Base-by-base conservation (phyloP, 1,140 invertebrate species). In the Rhysida immarginata region DNA sequence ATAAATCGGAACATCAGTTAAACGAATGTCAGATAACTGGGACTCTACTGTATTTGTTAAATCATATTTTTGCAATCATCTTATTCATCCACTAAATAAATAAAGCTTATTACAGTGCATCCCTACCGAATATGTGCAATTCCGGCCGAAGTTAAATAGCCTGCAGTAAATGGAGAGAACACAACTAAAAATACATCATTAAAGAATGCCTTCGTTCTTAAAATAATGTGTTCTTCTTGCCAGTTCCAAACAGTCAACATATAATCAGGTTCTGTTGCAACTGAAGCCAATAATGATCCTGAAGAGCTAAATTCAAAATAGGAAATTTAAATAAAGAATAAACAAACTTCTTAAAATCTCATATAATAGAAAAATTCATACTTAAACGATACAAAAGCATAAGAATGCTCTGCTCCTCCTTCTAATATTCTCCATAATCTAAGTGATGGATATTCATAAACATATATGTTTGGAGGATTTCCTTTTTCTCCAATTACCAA, bases 241-340 rank as follows among this genome's bases (percentile, higher is more conserved):
- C 89, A 94, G 61, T 84, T 77, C 87, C 88, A 95, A 53, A 94
- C 78, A 0, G 87, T 91, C 21, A 94, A 74, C 63, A 84, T 80
- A 64, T 82, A 87, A 68, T 95, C 89, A 0, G 89, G 88, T 56
- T 84, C 78, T 16, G 82, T 82, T 2, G 85, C 85, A 65, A 91
- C 83, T 0, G 88, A 88, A 2, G 82, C 83, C 29, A 95, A 69
- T 35, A 90, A 66, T 45, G 81, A 76, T 1, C 89, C 90, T 62
- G 83, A 79, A 2, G 81, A 77, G 62, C 87, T 90, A 62, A 11
- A 67, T 68, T 59, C 59, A 57, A 29, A 53, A n/a, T n/a, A 24
- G 54, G 26, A 56, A 14, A 56, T 56, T 53, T 48, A 51, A 53
- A 35, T 50, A 42, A 49, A 25, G 48, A 26, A 45, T 54, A 51